phyloP scores from a whole-genome alignment of 2,797 vertebrate species.

The Oophaga sylvatica region DNA sequence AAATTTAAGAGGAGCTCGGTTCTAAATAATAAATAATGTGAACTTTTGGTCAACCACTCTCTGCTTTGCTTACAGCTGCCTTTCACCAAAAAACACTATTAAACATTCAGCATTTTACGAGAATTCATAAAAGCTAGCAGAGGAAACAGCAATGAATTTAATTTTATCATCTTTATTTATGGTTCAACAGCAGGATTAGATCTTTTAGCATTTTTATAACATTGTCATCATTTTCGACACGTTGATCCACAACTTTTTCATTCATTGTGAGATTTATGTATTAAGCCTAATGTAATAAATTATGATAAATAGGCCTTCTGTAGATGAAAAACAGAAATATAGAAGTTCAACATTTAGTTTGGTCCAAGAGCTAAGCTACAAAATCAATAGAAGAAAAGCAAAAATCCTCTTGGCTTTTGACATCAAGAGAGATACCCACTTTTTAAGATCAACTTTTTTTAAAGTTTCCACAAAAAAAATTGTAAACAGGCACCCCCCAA shows the following conservation, averaged over 20 bases:
- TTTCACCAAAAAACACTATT: slow-evolving; percentile 33
- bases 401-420: not conserved
- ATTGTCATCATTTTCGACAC: slow-evolving; percentile 21
- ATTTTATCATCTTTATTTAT: slow-evolving; percentile 37
- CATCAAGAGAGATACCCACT: too few species aligned
- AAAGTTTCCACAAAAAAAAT: too few species aligned
- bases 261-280: not conserved
- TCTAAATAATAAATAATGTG: slow-evolving; percentile 38
- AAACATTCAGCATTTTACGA: slow-evolving; percentile 41
- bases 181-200: slow-evolving; percentile 25
- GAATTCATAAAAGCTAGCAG: slow-evolving; percentile 36
- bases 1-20: slow-evolving; percentile 19
- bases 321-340: not conserved
- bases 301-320: not conserved
- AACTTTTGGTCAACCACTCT: slow-evolving; percentile 41
- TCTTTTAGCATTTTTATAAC: slow-evolving; percentile 26
- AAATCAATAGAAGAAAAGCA: not conserved
- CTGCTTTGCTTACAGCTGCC: slow-evolving; percentile 23
- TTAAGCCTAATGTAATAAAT: not conserved
- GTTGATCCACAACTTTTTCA: slow-evolving; percentile 11
- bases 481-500: too few species aligned
- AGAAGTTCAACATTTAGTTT: too few species aligned
- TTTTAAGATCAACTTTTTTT: too few species aligned
- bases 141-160: slow-evolving; percentile 36
- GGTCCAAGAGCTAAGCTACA: too few species aligned